Base-by-base conservation (phyloP, 2,888 invertebrate species). In the Tetropium fuscum region DNA sequence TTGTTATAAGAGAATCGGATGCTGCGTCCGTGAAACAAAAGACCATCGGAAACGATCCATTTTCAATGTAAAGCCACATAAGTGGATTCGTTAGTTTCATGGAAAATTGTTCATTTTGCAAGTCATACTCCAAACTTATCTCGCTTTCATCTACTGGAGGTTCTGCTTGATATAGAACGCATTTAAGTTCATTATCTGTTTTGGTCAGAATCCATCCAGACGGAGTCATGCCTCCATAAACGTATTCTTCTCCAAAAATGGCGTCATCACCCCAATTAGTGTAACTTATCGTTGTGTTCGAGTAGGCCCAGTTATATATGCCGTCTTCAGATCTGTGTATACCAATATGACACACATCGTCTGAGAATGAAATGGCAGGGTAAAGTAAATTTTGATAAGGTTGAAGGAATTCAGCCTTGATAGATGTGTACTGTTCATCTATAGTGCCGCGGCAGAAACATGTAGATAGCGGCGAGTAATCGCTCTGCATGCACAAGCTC, bases 11-110 rank as follows among this genome's bases (percentile, higher is more conserved):
- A 22, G 13, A 43, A 1, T 54, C 57, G 7, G 45, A 56, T 16
- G 55, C 62, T 5, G 69, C 66, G 53, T 75, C 68, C 10, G 72
- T 73, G 38, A 75, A 75, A 51, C 76, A 76, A 34, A 64, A 68
- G 7, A 74, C 41, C 15, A 69, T 20, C 8, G 72, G 72, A 8
- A 53, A 32, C 0, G 20, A 19, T 2, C 8, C 27, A 22, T 25
- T 6, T 27, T 53, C 27, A 2, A 38, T 16, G 2, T 19, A 48
- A 27, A 61, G 25, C 65, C 61, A 69, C 15, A 22, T 44, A 6
- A 15, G 16, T 2, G 57, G 19, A 43, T 63, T 57, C 3, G 43
- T 53, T n/a, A 65, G 3, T 1, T 49, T 27, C 6, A 67, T 16
- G 3, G 38, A 30, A 43, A 65, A 60, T 7, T 11, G 2, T 11